These are phyloP conservation scores for Cinclus mexicanus DNA, from an alignment of 2,113 vertebrate genomes.

Conservation along the genomic window DNA sequence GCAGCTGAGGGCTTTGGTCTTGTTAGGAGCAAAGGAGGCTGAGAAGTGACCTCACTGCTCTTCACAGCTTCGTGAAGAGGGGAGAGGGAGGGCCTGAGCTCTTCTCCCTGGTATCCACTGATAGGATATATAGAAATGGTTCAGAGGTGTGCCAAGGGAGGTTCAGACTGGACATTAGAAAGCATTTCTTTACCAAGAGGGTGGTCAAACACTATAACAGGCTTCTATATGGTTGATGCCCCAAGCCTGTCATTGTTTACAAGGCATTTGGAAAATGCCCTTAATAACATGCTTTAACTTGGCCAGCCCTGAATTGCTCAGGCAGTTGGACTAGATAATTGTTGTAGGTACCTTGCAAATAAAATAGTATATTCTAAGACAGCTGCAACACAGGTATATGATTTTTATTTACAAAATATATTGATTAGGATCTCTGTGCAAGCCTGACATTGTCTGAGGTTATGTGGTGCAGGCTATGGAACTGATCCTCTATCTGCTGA, in stretches of 20 bases:
- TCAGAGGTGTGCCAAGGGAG: neutral
- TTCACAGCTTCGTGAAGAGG: neutral
- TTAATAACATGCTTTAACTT: neutral
- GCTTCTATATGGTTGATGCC: neutral
- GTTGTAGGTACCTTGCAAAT: neutral
- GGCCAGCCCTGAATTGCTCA: neutral
- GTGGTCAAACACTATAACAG: neutral
- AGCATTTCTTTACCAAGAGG: neutral
- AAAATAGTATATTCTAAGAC: neutral
- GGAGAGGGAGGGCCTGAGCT: neutral
- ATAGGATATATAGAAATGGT: rapidly evolving
- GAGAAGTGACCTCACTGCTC: neutral
- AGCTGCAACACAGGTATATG: neutral
- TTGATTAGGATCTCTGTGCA: neutral
- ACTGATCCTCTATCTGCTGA: neutral
- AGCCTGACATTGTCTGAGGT: neutral
- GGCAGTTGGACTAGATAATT: neutral
- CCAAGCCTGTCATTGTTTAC: neutral
- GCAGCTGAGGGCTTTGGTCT: neutral
- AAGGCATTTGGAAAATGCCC: neutral
- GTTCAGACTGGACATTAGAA: neutral
- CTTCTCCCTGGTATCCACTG: neutral
- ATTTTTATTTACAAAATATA: neutral
- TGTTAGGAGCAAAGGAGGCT: neutral
- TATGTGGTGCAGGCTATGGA: neutral